Conservation (phyloP, 2,113 vertebrate genomes). For the Apodemus sylvaticus region DNA sequence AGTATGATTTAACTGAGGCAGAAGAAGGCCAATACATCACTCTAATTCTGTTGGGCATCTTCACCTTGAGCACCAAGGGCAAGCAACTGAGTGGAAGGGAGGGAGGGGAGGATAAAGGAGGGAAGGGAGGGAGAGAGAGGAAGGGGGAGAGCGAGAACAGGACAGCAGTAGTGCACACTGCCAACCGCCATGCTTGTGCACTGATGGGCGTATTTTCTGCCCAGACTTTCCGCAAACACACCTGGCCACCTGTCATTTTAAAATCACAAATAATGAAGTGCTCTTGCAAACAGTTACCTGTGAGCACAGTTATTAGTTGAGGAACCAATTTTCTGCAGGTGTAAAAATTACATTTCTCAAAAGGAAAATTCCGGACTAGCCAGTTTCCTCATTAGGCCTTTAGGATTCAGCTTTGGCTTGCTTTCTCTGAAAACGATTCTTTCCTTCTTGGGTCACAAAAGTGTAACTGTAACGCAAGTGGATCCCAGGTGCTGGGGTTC, state of each 20-base stretch:
- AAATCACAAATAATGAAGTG: conserved; percentile 73
- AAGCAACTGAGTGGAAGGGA: neutral
- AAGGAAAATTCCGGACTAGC: conserved; percentile 72
- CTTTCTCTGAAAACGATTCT: conserved; percentile 62
- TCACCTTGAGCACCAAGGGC: conserved; percentile 2
- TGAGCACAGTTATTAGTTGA: conserved; percentile 64
- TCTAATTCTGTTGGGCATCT: neutral
- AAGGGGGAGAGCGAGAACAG: neutral
- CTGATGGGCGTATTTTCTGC: conserved; percentile 28
- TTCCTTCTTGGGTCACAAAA: conserved; percentile 64
- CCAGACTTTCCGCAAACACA: conserved; percentile 76
- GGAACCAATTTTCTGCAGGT: conserved; percentile 81
- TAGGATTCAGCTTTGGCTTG: conserved; percentile 71
- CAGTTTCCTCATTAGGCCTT: conserved; percentile 77
- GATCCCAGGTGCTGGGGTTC: conserved; percentile 34
- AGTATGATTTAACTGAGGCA: conserved; percentile 12
- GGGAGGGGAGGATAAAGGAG: conserved; percentile 5
- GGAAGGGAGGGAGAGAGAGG: neutral
- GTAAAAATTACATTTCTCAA: conserved; percentile 81
- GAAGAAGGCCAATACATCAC: neutral
- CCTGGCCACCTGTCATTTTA: conserved; percentile 77
- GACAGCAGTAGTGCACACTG: conserved; percentile 5
- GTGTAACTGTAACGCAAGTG: conserved; percentile 65
- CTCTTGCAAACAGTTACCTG: conserved; percentile 74
- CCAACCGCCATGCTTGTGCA: conserved; percentile 51